Evolutionary conservation across 2,113 vertebrate species (phyloP), one percentile per base, ranked within the genome.

Genomic region (Mesembrinibis cayennensis): DNA sequence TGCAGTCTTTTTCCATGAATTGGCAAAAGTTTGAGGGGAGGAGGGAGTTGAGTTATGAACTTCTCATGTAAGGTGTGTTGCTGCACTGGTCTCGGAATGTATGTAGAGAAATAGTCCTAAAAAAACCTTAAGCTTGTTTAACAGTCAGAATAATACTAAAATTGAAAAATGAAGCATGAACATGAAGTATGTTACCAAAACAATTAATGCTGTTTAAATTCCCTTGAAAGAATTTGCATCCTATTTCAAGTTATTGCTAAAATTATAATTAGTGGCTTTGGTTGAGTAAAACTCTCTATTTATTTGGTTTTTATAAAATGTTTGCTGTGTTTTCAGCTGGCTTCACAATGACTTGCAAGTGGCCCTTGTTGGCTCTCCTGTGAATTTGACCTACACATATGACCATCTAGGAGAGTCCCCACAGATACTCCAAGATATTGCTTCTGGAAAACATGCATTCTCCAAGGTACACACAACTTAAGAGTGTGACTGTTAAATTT

Each of bases 261-360:
- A 87, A 47, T 71, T 58, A 40, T 4, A 50, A 36, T 66, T 34
- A 67, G 17, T 78, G 16, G 22, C 10, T 74, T 89, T 76, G 21
- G 5, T 71, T 82, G 59, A 70, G 25, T 76, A 85, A 71, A 87
- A 44, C n/a, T 83, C 15, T 72, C 0, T 67, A 36, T 95, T 63
- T 59, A 13, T 84, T 69, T 36, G 14, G 16, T 50, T 74, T 89
- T 94, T 79, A 34, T 72, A 45, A 83, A 61, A 66, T 13, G 11
- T 72, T 63, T 94, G 49, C 91, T 97, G 26, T 96, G 26, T 95
- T 97, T 98, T 89, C 96, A 99, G 99, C 96, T 99, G 99, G 99
- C 99, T 99, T 89, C 99, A 99, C 91, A 99, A 99, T 94, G 99
- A 99, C 86, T 98, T 99, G 88, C 97, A 98, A 52, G 99, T 99